Evolutionary conservation across 2,888 invertebrate genomes (phyloP), one percentile per base, ranked within the genome.

Genomic region (Drosophila eohydei): DNA sequence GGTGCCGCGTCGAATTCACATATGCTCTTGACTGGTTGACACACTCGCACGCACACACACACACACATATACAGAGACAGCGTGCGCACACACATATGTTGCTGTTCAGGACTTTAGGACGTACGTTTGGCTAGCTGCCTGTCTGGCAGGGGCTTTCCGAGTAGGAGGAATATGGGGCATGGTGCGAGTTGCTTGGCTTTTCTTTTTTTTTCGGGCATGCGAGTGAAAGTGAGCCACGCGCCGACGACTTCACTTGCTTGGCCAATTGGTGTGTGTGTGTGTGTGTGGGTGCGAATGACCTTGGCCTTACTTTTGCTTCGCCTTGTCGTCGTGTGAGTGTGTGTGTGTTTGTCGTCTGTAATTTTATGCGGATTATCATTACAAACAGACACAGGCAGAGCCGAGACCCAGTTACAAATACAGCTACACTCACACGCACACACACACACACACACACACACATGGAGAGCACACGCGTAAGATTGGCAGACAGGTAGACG

Each of bases 281-380:
- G 51, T 40, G 60, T 55, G 57, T 67, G 73, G 57, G 84, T 82
- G 79, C 67, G 68, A 76, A 78, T 88, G 86, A 86, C 86, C 86
- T 86, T 86, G 86, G 86, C 86, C 88, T 86, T 85, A 83, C 81
- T 83, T 86, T 83, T 59, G 62, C 44, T 55, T 72, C 68, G 66
- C 65, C 63, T 71, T 69, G 71, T 73, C 67, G 71, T 64, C 26
- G 68, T 78, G 32, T 26, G n/a, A n/a, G n/a, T 57, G 66, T 41
- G 56, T 72, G 62, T 68, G 63, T 64, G 66, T 74, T 71, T 71
- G 77, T 78, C 82, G 87, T 86, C 86, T 89, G 89, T 91, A 89
- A 91, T 91, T 87, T 91, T 90, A 89, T 91, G 90, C 91, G 91
- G 91, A 90, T 91, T 91, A 91, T 90, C 89, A 90, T 88, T 80